Base-by-base conservation (phyloP, 2,113 vertebrate genomes). In the Oncorhynchus nerka region DNA sequence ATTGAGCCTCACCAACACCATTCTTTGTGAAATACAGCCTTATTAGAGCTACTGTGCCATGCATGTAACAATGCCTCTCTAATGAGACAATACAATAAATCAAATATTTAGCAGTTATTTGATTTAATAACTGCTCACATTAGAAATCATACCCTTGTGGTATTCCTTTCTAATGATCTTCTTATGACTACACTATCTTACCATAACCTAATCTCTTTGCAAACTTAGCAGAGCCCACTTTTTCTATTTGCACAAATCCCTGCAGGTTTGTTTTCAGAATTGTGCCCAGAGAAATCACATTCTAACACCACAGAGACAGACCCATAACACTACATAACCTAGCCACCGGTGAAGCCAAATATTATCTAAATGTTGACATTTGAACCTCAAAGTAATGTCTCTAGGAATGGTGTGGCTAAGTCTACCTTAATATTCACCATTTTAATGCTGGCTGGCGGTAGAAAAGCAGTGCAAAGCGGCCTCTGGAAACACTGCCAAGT, bases 321-420 rank as follows among this genome's bases (percentile, higher is more conserved):
- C 68, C 59, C 82, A 82, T 70, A 73, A n/a, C 22, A 26, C 73
- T 19, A 73, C 26, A 84, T 85, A 76, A 39, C 62, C 83, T 79
- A 78, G 79, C 74, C 68, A 28, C 69, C 2, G 28, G 32, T 51
- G 81, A 68, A 72, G 45, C 70, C 6, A 66, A 65, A 82, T 85
- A 78, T 83, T 90, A 86, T 90, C 86, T 90, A 45, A 45, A 45
- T 45, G 39, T 45, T 9, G 39, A 45, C 39, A 45, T 45, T 89
- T 86, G 82, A 92, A 90, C 82, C 86, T 76, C 74, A 68, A 79
- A 84, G 87, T 81, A 88, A 86, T 85, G 88, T 88, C 83, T 81
- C 9, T 12, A 88, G 85, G 85, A 89, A 85, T 89, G 87, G 86
- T 81, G 82, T 73, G 68, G 81, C 87, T 81, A 88, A 90, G 85